These are phyloP conservation scores for Leptinotarsa undecemlineata DNA, from an alignment of 1,140 invertebrate species.

Conservation along the genomic window DNA sequence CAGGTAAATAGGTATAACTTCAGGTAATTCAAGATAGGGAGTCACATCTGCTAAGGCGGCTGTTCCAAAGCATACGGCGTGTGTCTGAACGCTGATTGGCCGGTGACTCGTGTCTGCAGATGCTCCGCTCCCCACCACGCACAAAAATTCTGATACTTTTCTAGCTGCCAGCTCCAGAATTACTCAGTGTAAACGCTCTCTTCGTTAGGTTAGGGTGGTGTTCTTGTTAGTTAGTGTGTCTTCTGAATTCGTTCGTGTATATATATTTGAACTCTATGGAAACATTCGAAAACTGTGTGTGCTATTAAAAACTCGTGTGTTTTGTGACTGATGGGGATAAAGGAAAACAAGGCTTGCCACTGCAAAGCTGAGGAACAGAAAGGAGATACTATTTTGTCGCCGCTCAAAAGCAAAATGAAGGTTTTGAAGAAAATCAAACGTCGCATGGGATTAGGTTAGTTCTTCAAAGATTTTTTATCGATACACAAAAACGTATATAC, in stretches of 20 bases:
- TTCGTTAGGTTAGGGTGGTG: not conserved
- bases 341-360: slow-evolving; percentile 46
- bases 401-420: slow-evolving; percentile 60
- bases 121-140: slow-evolving; percentile 42
- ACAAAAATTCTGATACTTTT: slow-evolving; percentile 32
- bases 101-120: slow-evolving; percentile 49
- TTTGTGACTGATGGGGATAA: slow-evolving; percentile 51
- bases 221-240: slow-evolving; percentile 7
- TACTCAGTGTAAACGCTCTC: slow-evolving; percentile 24
- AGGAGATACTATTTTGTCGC: slow-evolving; percentile 43
- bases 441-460: slow-evolving; percentile 60
- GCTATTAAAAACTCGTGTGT: slow-evolving; percentile 27
- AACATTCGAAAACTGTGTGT: slow-evolving; percentile 25
- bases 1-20: slow-evolving; percentile 36
- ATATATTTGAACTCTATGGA: not conserved
- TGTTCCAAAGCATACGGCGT: slow-evolving; percentile 45
- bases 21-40: slow-evolving; percentile 40
- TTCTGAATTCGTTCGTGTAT: slow-evolving; percentile 7
- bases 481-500: no score
- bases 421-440: slow-evolving; percentile 60
- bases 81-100: slow-evolving; percentile 47
- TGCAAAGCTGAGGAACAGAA: slow-evolving; percentile 45
- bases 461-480: not conserved
- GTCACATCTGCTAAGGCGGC: slow-evolving; percentile 45
- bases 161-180: slow-evolving; percentile 33